Base-by-base conservation (phyloP, 2,797 vertebrate species). In the Sebastes taczanowskii region DNA sequence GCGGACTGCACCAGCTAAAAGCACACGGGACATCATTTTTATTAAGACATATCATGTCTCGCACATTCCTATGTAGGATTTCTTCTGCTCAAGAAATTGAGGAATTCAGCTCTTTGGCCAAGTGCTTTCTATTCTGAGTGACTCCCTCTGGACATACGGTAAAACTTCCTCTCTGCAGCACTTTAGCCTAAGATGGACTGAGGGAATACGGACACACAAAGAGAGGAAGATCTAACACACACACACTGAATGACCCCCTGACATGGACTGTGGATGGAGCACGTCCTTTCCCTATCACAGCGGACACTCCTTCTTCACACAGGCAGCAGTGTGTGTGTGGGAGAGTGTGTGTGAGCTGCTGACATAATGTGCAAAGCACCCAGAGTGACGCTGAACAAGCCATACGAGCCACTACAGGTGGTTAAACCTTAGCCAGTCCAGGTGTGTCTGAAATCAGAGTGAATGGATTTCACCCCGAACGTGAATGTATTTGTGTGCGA, bases 341-440 rank as follows among this genome's bases (percentile, higher is more conserved):
- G 32, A 65, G 56, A 27, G 58, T 77, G 75, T 80, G 71, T 73
- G 84, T 73, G 80, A 63, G 82, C 38, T 74, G 73, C 69, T 83
- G 65, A 82, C 56, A 76, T 58, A 68, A 82, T 80, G 84, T 80
- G 84, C 73, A 73, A 68, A 88, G 75, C 70, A 77, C 60, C 74
- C 80, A 68, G 84, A 89, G 86, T 76, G 88, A 91, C 32, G 61
- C 82, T 78, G 61, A 92, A 90, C 82, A 94, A 94, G 94, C 93
- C 94, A 95, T 95, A 93, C 85, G 88, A 92, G 91, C 91, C 92
- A 90, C 91, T 87, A 88, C 91, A 91, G 86, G 93, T 92, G 92
- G 89, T 85, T 91, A 55, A 90, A 85, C 80, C 89, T 86, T 89
- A 90, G 89, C 88, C 90, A 88, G 88, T 93, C 91, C 92, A 93